Base-by-base conservation (phyloP, 2,888 invertebrate species). In the Aspidiotus rigidus region DNA sequence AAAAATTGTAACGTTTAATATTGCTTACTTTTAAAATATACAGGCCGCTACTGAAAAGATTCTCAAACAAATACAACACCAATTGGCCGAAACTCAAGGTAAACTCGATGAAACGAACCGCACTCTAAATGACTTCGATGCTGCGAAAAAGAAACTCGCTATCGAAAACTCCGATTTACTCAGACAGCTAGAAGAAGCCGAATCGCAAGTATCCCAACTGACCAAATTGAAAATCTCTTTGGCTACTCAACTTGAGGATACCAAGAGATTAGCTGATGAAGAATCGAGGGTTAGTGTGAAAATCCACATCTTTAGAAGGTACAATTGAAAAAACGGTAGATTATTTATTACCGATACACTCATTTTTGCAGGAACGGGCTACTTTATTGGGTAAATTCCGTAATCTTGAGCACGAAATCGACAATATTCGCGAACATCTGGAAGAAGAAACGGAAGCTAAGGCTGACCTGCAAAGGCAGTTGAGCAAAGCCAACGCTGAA, bases 401-500 rank as follows among this genome's bases (percentile, higher is more conserved):
- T 82, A 98, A 97, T 84, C 83, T 98, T 82, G 94, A 95, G 81
- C 93, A 97, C 85, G 99, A 99, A 82, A 83, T 98, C 81, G 99
- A 99, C 84, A 93, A 93, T 84, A 89, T 97, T 80, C 92, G 97
- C 78, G 99, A 99, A 83, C 96, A 97, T 82, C 89, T 98, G 75
- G 99, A 99, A 80, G 99, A 99, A 81, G 99, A 99, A 82, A 93
- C 94, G 74, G 97, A 98, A 81, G 94, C 92, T 81, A 97, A 97
- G 84, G 93, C 94, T 80, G 99, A 99, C 80, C 85, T 98, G 76
- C 96, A 98, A 84, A 89, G 99, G 79, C 98, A 98, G 82, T 87
- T 99, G 79, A 93, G 94, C 87, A 98, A 99, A 85, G 93, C 96
- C 77, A 96, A 98, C 79, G 91, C 91, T 77, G 99, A 99, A 80